Conservation (phyloP, 2,797 vertebrate species). For the Silurus lanzhouensis region DNA sequence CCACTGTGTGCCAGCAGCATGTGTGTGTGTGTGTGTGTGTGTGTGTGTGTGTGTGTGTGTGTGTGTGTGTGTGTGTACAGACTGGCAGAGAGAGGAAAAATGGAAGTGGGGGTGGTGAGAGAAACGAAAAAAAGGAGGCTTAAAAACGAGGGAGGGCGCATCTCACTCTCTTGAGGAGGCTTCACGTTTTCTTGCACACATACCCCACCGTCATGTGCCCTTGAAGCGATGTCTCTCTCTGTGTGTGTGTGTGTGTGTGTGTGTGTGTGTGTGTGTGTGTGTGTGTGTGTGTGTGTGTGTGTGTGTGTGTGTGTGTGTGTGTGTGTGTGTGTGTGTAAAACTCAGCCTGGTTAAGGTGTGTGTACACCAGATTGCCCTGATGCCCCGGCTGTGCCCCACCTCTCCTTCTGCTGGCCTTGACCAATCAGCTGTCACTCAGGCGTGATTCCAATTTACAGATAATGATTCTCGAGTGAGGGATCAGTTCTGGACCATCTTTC, state of each 20-base stretch:
- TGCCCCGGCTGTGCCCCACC: slow-evolving; percentile 70
- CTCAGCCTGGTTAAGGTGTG: slow-evolving; percentile 52
- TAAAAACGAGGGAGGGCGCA: slow-evolving; percentile 37
- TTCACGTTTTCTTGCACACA: slow-evolving; percentile 65
- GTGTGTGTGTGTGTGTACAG: slow-evolving; percentile 15
- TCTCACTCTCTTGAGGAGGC: slow-evolving; percentile 50
- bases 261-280: slow-evolving; percentile 60
- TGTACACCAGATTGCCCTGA: slow-evolving; percentile 82
- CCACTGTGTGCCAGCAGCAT: slow-evolving; percentile 39
- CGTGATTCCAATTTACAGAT: slow-evolving; percentile 85
- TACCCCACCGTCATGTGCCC: slow-evolving; percentile 70
- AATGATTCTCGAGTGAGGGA: slow-evolving; percentile 76
- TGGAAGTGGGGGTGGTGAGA: slow-evolving; percentile 42
- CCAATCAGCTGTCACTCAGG: slow-evolving; percentile 87
- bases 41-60: slow-evolving; percentile 35
- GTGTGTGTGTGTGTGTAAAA: slow-evolving; percentile 60
- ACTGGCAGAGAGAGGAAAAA: slow-evolving; percentile 26
- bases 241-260: slow-evolving; percentile 45
- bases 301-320: slow-evolving; percentile 39
- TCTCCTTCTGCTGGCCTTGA: slow-evolving; percentile 64
- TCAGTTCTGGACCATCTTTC: slow-evolving; percentile 67
- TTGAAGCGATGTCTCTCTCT: slow-evolving; percentile 57
- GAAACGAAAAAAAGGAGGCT: slow-evolving; percentile 32
- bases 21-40: slow-evolving; percentile 47
- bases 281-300: slow-evolving; percentile 45